Base-by-base conservation (phyloP, 2,797 vertebrate genomes). In the Pteronotus mesoamericanus region DNA sequence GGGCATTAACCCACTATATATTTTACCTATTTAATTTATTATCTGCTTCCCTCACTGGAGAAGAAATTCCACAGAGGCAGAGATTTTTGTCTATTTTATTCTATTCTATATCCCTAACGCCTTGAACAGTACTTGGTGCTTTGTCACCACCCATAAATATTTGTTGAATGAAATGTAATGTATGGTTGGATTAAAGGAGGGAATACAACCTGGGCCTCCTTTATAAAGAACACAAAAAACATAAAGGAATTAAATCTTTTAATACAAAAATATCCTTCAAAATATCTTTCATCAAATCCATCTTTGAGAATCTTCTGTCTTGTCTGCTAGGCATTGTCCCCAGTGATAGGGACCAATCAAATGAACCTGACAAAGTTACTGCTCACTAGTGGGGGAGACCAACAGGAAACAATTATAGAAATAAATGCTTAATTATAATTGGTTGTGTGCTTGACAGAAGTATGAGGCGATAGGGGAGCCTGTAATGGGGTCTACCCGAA, bases 201-300 rank as follows among this genome's bases (percentile, higher is more conserved):
- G 75, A 92, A 19, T 86, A 39, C 61, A 64, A 46, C 42, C 53
- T 66, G 22, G 29, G 34, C 19, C 24, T 80, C 74, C n/a, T 89
- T 82, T 64, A 69, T 92, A 77, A 14, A 37, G 42, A 72, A 94
- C 29, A 74, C 74, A 94, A 75, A 94, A 80, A 92, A 59, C 51
- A 26, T 71, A 92, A 84, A 92, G 78, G 46, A 83, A 87, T 93
- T 42, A 69, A 75, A 26, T 85, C 16, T 22, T 85, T 64, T 92
- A 90, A 74, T 53, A 46, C 8, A 72, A 74, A 86, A 89, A 86
- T 29, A 16, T 37, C n/a, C 94, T 77, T 48, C 37, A 90, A 83
- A 71, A 86, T 29, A 22, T 42, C 53, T 92, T 92, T 83, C 46
- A 53, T 14, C 46, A 59, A 84, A n/a, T 69, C 44, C 61, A 16